A percentile compares a stretch with the other conserved stretches of the same genome.
Conservation (phyloP, 2,888 invertebrate genomes). For the Mycogona germanica region DNA sequence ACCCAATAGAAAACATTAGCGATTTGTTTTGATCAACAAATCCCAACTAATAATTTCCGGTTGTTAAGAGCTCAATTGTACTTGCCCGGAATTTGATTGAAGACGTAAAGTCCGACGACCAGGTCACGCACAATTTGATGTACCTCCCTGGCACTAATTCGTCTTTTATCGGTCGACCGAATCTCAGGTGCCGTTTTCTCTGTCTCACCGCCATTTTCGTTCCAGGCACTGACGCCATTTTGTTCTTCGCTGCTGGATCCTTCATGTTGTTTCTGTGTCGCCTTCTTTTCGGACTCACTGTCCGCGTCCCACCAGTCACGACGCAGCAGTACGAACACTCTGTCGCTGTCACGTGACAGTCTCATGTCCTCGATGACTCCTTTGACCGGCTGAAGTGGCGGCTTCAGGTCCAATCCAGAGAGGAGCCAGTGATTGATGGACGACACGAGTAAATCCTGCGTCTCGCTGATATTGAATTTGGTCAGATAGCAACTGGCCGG, state of each 20-base stretch:
- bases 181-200: background rate
- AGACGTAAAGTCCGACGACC: constrained; percentile 16
- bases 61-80: too few species aligned
- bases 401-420: background rate
- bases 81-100: constrained; percentile 20
- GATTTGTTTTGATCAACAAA: too few species aligned
- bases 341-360: background rate
- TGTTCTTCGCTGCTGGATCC: too few species aligned
- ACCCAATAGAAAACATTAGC: too few species aligned
- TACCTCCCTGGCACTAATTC: too few species aligned
- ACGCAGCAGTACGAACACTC: background rate
- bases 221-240: too few species aligned
- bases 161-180: too few species aligned
- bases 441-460: background rate
- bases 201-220: too few species aligned
- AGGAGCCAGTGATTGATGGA: constrained; percentile 3
- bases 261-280: too few species aligned
- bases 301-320: background rate
- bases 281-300: background rate
- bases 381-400: background rate
- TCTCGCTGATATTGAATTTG: background rate
- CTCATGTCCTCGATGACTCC: background rate
- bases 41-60: too few species aligned
- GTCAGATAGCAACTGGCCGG: background rate
- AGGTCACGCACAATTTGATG: constrained; percentile 19